Evolutionary conservation across 2,113 vertebrate species (phyloP).

Genomic region (Synodontis membranacea): DNA sequence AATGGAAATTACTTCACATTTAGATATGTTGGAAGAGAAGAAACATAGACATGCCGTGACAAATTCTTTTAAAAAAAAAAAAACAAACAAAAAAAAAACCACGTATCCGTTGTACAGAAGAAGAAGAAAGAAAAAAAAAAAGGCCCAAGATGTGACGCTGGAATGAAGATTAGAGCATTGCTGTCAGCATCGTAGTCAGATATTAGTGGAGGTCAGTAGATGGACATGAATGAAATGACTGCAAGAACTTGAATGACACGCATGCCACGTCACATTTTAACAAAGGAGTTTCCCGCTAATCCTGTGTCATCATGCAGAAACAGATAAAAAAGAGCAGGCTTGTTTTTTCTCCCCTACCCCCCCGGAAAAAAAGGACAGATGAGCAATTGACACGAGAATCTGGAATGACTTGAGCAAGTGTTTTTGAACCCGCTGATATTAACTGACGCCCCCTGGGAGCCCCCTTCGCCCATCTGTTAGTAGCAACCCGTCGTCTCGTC

Average conservation of each 20-base stretch:
- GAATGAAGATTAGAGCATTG: background rate
- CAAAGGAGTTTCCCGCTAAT: background rate
- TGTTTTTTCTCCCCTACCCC: background rate
- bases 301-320: background rate
- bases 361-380: background rate
- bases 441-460: background rate
- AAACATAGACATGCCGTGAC: background rate
- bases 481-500: background rate
- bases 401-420: background rate
- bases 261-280: background rate
- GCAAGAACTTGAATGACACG: background rate
- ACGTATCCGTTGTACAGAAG: background rate
- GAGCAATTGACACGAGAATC: background rate
- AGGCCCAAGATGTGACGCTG: too few relatives aligned
- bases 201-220: too few relatives aligned
- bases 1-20: constrained; percentile 1
- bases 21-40: background rate
- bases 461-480: background rate
- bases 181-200: background rate
- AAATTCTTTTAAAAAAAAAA: background rate
- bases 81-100: too few relatives aligned
- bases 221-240: background rate
- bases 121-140: background rate
- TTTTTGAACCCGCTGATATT: background rate
- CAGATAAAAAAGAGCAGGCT: background rate